Conservation (phyloP, 2,888 invertebrate genomes). For the Alitta virens region DNA sequence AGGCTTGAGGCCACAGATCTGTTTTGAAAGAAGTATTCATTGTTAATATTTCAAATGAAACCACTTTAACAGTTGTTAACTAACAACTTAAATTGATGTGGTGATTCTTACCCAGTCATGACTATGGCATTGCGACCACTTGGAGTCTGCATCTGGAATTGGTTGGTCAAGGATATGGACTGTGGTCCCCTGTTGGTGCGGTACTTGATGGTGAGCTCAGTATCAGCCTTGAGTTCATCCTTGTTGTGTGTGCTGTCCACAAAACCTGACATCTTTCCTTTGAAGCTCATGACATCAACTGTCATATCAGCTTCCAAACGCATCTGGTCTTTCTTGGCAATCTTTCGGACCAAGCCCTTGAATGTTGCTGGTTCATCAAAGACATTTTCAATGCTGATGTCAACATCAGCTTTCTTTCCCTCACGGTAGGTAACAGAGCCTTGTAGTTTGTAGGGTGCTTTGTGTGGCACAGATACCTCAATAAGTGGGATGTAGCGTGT, state of each 20-base stretch:
- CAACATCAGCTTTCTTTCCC: slow-evolving; percentile 15
- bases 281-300: background rate
- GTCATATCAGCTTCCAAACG: background rate
- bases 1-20: background rate
- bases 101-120: background rate
- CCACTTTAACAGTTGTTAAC: too few relatives aligned
- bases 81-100: too few relatives aligned
- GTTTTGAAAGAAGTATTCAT: background rate
- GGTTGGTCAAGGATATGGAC: background rate
- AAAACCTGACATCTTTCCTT: background rate
- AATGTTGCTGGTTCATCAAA: background rate
- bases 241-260: background rate
- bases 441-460: background rate
- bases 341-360: background rate
- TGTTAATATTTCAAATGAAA: too few relatives aligned
- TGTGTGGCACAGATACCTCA: slow-evolving; percentile 3
- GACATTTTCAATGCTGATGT: slow-evolving; percentile 6
- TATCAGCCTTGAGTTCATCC: background rate
- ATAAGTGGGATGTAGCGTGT: slow-evolving; percentile 6
- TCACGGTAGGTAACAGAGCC: slow-evolving; percentile 16
- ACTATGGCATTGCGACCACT: background rate
- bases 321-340: background rate
- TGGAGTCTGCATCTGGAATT: background rate
- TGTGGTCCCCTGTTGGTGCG: background rate
- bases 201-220: background rate